These are phyloP conservation scores for Dicrurus megarhynchus DNA, from an alignment of 2,113 vertebrate genomes.

Conservation along the genomic window DNA sequence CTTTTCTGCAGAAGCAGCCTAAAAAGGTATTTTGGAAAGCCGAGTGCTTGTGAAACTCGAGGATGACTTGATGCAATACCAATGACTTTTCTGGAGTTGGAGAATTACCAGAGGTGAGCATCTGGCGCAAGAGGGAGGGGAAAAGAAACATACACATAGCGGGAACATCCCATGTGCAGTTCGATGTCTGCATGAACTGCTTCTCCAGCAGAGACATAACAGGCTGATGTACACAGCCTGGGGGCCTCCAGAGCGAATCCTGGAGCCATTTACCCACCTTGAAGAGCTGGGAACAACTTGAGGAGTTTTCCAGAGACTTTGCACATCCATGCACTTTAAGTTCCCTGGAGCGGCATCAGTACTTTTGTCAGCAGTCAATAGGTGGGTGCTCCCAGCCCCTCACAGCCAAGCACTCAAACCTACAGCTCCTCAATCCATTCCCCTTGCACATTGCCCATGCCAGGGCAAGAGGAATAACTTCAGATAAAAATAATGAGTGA, in stretches of 20 bases:
- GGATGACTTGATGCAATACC: not conserved
- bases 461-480: not conserved
- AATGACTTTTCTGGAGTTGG: not conserved
- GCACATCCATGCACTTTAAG: not conserved
- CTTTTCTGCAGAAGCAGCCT: not conserved
- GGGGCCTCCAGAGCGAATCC: not conserved
- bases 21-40: conserved; percentile 22
- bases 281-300: not conserved
- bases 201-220: not conserved
- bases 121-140: not conserved
- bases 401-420: not conserved
- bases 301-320: not conserved
- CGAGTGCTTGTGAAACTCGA: not conserved
- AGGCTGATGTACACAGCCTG: not conserved
- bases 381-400: not conserved
- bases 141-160: not conserved
- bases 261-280: not conserved
- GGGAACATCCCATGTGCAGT: not conserved
- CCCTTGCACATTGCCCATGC: too few relatives aligned
- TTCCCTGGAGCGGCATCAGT: not conserved
- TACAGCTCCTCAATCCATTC: not conserved
- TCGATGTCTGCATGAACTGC: not conserved
- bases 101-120: conserved; percentile 17
- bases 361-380: not conserved
- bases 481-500: not conserved